Percentiles rank a stretch among this genome's conserved stretches.
Evolutionary conservation across 2,888 invertebrate species (phyloP).

Genomic region (Acutogordius australiensis): DNA sequence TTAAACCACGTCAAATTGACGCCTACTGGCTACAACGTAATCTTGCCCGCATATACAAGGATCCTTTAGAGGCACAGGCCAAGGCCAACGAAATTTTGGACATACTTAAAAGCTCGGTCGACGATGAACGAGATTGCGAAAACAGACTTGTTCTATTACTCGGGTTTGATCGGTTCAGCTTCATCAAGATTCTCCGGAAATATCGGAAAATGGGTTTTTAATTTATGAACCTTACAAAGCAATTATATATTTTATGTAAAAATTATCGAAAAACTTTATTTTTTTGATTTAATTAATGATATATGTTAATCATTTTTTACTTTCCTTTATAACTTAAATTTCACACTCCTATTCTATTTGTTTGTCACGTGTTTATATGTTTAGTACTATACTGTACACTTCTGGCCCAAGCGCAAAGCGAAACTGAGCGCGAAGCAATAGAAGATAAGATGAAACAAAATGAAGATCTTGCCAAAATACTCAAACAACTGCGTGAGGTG

Average conservation of each 20-base stretch:
- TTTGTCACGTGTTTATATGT: too few relatives aligned
- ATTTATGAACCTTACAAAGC: too few relatives aligned
- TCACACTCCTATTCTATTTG: too few relatives aligned
- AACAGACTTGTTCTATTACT: slow-evolving; percentile 69
- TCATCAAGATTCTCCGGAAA: slow-evolving; percentile 69
- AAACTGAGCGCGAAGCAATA: slow-evolving; percentile 53
- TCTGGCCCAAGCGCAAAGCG: slow-evolving; percentile 70
- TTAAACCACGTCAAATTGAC: slow-evolving; percentile 79
- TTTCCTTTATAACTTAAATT: too few relatives aligned
- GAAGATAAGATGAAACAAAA: slow-evolving; percentile 65
- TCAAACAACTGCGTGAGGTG: slow-evolving; percentile 39
- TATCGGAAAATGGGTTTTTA: slow-evolving; percentile 36
- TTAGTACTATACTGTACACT: slow-evolving; percentile 83
- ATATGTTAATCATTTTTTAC: too few relatives aligned
- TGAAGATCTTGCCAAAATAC: slow-evolving; percentile 44
- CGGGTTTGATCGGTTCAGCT: slow-evolving; percentile 70
- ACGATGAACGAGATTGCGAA: slow-evolving; percentile 83
- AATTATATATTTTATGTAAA: too few relatives aligned
- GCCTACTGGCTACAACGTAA: slow-evolving; percentile 93
- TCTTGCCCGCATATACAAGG: slow-evolving; percentile 54
- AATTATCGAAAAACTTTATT: too few relatives aligned
- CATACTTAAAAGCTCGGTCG: slow-evolving; percentile 44
- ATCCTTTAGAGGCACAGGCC: slow-evolving; percentile 75
- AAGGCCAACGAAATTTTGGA: slow-evolving; percentile 44
- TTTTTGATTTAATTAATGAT: too few relatives aligned